Evolutionary conservation across 2,797 vertebrate species (phyloP).

Genomic region (Numenius phaeopus): DNA sequence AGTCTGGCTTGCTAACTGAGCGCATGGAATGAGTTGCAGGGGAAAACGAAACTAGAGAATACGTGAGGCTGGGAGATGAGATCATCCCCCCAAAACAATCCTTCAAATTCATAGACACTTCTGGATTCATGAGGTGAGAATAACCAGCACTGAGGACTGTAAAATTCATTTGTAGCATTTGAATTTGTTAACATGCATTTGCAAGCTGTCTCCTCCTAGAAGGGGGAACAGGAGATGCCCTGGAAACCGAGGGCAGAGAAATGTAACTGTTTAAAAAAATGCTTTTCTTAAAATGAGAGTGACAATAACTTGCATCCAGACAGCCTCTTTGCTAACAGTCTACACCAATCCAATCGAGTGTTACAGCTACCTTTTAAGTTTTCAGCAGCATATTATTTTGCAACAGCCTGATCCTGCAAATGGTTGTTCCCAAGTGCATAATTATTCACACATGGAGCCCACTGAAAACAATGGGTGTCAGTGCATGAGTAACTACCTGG

Average conservation of each 20-base stretch:
- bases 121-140: slow-evolving; percentile 78
- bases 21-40: slow-evolving; percentile 47
- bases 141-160: slow-evolving; percentile 53
- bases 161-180: slow-evolving; percentile 71
- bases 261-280: neutral
- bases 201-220: slow-evolving; percentile 46
- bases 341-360: neutral
- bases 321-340: slow-evolving; percentile 6
- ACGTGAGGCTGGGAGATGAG: slow-evolving; percentile 74
- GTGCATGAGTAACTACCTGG: slow-evolving; percentile 24
- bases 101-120: slow-evolving; percentile 74
- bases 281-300: neutral
- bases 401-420: slow-evolving; percentile 37
- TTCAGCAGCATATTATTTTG: slow-evolving; percentile 47
- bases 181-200: slow-evolving; percentile 62
- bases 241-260: slow-evolving; percentile 14
- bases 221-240: neutral
- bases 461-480: slow-evolving; percentile 55
- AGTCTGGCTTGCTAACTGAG: slow-evolving; percentile 55
- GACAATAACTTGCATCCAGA: slow-evolving; percentile 18
- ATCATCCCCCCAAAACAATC: slow-evolving; percentile 71
- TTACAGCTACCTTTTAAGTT: slow-evolving; percentile 40
- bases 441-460: slow-evolving; percentile 36
- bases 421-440: slow-evolving; percentile 33
- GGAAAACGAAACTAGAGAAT: slow-evolving; percentile 73